Base-by-base conservation (phyloP, 2,888 invertebrate species). In the Agrotis clavis region DNA sequence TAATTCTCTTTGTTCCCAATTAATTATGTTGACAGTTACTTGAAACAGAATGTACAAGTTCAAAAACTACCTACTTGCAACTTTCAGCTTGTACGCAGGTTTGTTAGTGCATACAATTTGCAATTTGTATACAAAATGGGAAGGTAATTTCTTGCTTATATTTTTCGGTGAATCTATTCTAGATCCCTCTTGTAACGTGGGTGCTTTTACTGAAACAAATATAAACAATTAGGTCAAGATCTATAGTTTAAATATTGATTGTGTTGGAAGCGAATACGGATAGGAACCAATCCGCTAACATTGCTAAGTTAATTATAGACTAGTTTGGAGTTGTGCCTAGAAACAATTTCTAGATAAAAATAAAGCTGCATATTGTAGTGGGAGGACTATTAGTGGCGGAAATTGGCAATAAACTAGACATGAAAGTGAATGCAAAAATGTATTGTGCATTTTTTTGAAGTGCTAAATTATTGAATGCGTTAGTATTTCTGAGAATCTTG, bases 401-500 rank as follows among this genome's bases (percentile, higher is more conserved):
- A 19, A 59, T 67, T 30, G 45, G 53, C 63, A 45, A 68, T 74
- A 68, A 79, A 57, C n/a, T 41, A 62, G 41, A 80, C 50, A 69
- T 54, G 53, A 53, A 71, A 63, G 63, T 50, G 74, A 21, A 60
- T 54, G 13, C 47, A 41, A 45, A 53, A 75, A 70, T 60, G 45
- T 54, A 19, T 48, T n/a, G 16, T 21, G 11, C 51, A 65, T 35
- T 67, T 60, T 60, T 80, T 68, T 74, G 30, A 74, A 47, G 54
- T 21, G 60, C 7, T 67, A 60, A 73, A 67, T 74, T 74, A 74
- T 67, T 60, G 35, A 47, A 56, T 67, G 63, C 74, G 64, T 79
- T 67, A 67, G 16, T n/a, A 16, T 21, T 19, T 54, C 64, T 45
- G 35, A 13, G 25, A 51, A 18, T 30, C 18, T 30, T 35, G 0